These are phyloP conservation scores for Trialeurodes vaporariorum DNA, from an alignment of 1,140 invertebrate species.

Conservation along the genomic window DNA sequence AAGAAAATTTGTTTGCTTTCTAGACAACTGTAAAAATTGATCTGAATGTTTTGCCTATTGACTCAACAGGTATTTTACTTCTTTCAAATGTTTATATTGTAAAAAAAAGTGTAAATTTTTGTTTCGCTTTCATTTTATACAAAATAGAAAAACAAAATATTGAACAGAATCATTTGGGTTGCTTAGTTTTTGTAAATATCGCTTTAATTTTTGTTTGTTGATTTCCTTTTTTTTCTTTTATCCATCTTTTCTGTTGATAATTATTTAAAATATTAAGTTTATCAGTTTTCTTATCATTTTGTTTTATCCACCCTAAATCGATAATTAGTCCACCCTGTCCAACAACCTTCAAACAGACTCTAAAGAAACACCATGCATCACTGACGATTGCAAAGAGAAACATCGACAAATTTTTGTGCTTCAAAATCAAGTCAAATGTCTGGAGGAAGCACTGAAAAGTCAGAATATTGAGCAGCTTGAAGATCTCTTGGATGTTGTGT, in stretches of 20 bases:
- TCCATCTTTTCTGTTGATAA: slow-evolving; percentile 1
- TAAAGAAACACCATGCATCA: not conserved
- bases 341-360: not conserved
- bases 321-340: not conserved
- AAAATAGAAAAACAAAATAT: too few relatives aligned
- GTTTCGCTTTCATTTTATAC: not conserved
- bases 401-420: slow-evolving; percentile 11
- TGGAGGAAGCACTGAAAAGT: slow-evolving; percentile 24
- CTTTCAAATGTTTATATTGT: not conserved
- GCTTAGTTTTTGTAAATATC: not conserved
- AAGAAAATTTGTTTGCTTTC: too few relatives aligned
- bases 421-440: slow-evolving; percentile 17
- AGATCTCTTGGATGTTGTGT: slow-evolving; percentile 38
- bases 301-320: not conserved
- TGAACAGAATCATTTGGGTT: too few relatives aligned
- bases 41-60: too few relatives aligned
- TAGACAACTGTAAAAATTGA: too few relatives aligned
- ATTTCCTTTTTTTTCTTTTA: not conserved
- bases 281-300: too few relatives aligned
- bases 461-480: slow-evolving; percentile 39
- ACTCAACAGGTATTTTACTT: too few relatives aligned
- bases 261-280: not conserved
- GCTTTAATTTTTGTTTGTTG: not conserved
- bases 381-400: not conserved
- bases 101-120: not conserved